Base-by-base conservation (phyloP, 2,888 invertebrate genomes). In the Cataglyphis albicans region DNA sequence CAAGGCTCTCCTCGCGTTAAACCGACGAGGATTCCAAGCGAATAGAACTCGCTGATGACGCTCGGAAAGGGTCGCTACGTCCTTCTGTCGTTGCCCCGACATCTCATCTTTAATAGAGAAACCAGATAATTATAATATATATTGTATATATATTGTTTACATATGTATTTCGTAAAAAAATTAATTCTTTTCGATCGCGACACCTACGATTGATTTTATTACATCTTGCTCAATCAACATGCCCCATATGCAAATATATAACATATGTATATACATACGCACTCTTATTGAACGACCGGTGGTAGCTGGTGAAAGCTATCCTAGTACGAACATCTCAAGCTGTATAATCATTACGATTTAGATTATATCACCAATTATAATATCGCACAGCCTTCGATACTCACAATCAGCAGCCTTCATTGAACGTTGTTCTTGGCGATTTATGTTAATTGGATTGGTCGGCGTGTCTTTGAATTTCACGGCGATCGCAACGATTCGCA, bases 1-100 rank as follows among this genome's bases (percentile, higher is more conserved):
- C 90, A 89, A 89, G 89, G 89, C 84, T 83, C 82, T 81, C 83
- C 52, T 68, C 67, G 52, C 65, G 67, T 61, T 74, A 35, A 74
- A 83, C 65, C 68, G 81, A 75, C 78, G 87, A 86, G 81, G 87
- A 88, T 85, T 74, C 81, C 81, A 48, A 82, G 59, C 74, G 72
- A 59, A 57, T 18, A 61, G 73, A 35, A 35, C 48, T 6, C 35
- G 32, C 21, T 21, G 38, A 65, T n/a, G 55, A 65, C 9, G 63
- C 44, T 63, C 21, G 67, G 15, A 65, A 65, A 65, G 76, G 35
- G 35, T 29, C 35, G 75, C 35, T 21, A 18, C 32, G 15, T 61
- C 61, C 73, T 38, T 74, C 61, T 15, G 32, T 61, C 29, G 15
- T 52, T 52, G 52, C n/a, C n/a, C 52, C 29, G 21, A 29, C 29